A percentile compares a stretch with the other conserved stretches of the same genome.
Evolutionary conservation across 2,113 vertebrate species (phyloP).

Genomic region (Festucalex cinctus): DNA sequence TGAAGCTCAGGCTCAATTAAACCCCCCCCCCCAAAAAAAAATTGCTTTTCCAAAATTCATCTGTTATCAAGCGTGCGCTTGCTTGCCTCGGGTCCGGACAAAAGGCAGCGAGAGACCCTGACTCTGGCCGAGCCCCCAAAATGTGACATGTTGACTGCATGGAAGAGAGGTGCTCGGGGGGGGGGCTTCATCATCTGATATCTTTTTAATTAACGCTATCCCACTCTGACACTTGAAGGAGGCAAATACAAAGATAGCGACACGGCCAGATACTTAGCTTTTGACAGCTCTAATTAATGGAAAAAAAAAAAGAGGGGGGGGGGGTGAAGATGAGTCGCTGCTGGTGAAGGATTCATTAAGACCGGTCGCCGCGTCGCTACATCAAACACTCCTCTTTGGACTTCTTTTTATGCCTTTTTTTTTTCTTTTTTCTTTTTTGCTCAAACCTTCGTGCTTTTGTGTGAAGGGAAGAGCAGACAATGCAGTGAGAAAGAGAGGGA

Average conservation of each 20-base stretch:
- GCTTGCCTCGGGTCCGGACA: slow-evolving; percentile 49
- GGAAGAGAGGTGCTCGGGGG: slow-evolving; percentile 65
- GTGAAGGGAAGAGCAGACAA: slow-evolving; percentile 30
- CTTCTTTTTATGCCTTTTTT: slow-evolving; percentile 5
- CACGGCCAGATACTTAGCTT: slow-evolving; percentile 68
- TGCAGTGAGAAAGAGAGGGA: slow-evolving; percentile 32
- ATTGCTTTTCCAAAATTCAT: background rate
- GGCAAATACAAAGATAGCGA: slow-evolving; percentile 59
- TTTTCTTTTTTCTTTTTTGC: background rate
- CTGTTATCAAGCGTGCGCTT: slow-evolving; percentile 49
- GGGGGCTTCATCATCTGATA: slow-evolving; percentile 76
- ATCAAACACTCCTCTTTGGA: slow-evolving; percentile 62
- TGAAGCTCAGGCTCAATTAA: background rate
- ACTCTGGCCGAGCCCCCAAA: slow-evolving; percentile 2
- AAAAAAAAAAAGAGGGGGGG: slow-evolving; percentile 32
- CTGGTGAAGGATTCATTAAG: slow-evolving; percentile 73
- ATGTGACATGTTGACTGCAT: slow-evolving; percentile 55
- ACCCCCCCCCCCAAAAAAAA: too few relatives aligned
- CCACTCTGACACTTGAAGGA: slow-evolving; percentile 78
- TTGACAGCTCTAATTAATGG: slow-evolving; percentile 82
- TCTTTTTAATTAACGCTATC: slow-evolving; percentile 82
- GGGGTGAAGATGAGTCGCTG: slow-evolving; percentile 49
- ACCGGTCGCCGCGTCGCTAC: slow-evolving; percentile 66
- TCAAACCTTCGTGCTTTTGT: slow-evolving; percentile 15
- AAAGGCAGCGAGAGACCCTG: slow-evolving; percentile 65